A percentile compares a stretch with the other conserved stretches of the same genome.
Conservation (phyloP, 2,888 invertebrate genomes). For the Ornithoptera priamus region DNA sequence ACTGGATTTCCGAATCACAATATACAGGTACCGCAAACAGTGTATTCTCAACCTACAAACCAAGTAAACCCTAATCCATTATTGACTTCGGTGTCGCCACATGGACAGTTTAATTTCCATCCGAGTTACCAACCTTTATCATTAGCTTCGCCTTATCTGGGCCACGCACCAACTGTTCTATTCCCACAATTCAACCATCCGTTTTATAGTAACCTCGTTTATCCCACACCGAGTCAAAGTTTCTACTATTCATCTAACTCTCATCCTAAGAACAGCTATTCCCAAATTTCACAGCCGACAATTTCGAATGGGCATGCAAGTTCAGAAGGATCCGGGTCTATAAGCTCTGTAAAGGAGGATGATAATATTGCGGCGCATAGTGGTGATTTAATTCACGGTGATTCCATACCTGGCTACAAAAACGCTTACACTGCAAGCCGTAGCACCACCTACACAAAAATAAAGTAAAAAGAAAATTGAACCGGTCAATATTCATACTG, state of each 20-base stretch:
- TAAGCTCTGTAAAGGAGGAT: constrained; percentile 62
- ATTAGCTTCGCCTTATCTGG: constrained; percentile 53
- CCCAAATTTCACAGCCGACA: constrained; percentile 46
- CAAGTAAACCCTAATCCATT: constrained; percentile 38
- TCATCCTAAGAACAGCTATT: constrained; percentile 59
- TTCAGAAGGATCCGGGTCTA: constrained; percentile 48
- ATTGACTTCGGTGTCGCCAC: constrained; percentile 41
- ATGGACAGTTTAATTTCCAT: constrained; percentile 54
- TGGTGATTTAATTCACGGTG: constrained; percentile 59
- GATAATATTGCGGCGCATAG: constrained; percentile 54
- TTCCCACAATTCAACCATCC: constrained; percentile 61
- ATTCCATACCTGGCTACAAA: constrained; percentile 58
- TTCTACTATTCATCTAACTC: constrained; percentile 63
- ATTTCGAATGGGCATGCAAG: constrained; percentile 61
- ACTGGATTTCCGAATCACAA: constrained; percentile 47
- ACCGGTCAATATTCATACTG: background rate
- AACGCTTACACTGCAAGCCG: constrained; percentile 54
- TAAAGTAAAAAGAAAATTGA: constrained; percentile 35
- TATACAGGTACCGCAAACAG: constrained; percentile 52
- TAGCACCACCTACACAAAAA: constrained; percentile 51
- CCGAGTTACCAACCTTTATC: constrained; percentile 52
- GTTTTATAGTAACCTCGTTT: constrained; percentile 58
- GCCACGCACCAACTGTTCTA: constrained; percentile 59
- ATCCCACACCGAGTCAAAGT: constrained; percentile 59
- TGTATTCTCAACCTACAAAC: constrained; percentile 39